Conservation (phyloP, 2,113 vertebrate species). For the Corvus moneduloides region DNA sequence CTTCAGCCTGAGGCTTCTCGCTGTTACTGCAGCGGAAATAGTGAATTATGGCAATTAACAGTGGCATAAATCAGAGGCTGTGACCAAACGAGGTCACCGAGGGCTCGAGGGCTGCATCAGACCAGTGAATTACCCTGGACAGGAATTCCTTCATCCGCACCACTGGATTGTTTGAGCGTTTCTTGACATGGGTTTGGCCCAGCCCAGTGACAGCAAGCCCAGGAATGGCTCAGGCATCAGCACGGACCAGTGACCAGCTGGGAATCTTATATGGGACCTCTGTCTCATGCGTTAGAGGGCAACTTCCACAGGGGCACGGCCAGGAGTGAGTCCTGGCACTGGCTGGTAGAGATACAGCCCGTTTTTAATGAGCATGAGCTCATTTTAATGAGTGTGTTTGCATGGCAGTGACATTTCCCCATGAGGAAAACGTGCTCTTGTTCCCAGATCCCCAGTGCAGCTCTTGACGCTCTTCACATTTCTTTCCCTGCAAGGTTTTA, state of each 20-base stretch:
- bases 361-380: neutral
- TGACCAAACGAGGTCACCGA: neutral
- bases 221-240: neutral
- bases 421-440: rapidly evolving
- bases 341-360: neutral
- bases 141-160: neutral
- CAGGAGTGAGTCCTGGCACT: neutral
- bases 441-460: neutral
- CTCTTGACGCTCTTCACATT: neutral
- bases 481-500: neutral
- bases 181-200: neutral
- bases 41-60: neutral
- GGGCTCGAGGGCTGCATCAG: neutral
- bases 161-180: neutral
- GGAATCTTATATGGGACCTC: neutral
- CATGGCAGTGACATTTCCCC: neutral
- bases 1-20: neutral
- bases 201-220: neutral
- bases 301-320: rapidly evolving
- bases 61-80: neutral
- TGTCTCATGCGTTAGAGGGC: neutral
- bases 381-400: neutral
- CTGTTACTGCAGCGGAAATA: neutral
- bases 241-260: rapidly evolving
- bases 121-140: conserved; percentile 5